Conservation (phyloP, 2,113 vertebrate species). For the Oxyura jamaicensis region DNA sequence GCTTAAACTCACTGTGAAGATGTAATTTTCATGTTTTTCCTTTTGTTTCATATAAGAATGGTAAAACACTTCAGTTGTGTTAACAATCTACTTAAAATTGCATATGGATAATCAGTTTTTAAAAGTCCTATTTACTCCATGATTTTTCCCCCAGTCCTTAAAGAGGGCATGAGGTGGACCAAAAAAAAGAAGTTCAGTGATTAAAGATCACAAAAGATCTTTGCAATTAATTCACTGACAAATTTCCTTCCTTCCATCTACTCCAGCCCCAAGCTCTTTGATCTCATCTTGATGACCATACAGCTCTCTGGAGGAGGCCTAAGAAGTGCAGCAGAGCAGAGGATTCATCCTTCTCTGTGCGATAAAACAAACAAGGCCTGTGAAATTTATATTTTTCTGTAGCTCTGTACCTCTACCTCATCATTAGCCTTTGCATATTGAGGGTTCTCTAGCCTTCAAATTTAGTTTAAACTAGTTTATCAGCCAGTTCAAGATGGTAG, state of each 20-base stretch:
- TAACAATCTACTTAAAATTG: neutral
- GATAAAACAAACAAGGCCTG: neutral
- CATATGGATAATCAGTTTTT: neutral
- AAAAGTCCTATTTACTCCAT: neutral
- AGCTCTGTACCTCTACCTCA: neutral
- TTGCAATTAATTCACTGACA: neutral
- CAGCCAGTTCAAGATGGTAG: conserved; percentile 11
- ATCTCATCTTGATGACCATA: neutral
- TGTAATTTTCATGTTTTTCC: neutral
- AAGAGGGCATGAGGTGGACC: neutral
- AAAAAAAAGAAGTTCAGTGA: neutral
- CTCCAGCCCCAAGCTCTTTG: neutral
- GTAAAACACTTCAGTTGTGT: neutral
- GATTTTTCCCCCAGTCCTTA: neutral
- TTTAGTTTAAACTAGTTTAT: conserved; percentile 42
- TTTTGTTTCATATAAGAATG: neutral
- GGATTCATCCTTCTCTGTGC: neutral
- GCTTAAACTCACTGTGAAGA: neutral
- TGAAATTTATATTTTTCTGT: neutral
- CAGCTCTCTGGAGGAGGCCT: neutral
- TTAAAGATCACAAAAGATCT: neutral
- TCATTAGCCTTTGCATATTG: neutral
- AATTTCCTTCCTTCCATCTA: neutral
- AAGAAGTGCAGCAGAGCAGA: neutral
- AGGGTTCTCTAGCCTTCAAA: neutral